These are phyloP conservation scores for Chrysaora quinquecirrha DNA, from an alignment of 30 jellyfish, hydroid and myxozoan species.

Conservation along the genomic window DNA sequence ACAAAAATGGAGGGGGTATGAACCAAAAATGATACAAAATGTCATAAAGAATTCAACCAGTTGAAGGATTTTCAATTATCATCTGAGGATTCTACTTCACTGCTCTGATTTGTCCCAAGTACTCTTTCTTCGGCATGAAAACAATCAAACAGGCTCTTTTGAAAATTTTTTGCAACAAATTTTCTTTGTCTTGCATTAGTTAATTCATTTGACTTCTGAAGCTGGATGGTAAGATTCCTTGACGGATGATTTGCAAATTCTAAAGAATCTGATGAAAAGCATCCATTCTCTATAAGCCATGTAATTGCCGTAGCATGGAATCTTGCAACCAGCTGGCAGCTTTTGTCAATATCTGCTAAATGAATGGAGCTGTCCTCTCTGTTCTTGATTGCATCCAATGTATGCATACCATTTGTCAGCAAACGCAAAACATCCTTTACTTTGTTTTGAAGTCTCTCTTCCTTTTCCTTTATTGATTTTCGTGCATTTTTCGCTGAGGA, in stretches of 20 bases:
- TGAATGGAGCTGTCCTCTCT: conserved; percentile 52
- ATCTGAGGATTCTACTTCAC: conserved; percentile 44
- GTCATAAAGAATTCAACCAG: conserved; percentile 14
- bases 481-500: conserved; percentile 36
- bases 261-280: conserved; percentile 24
- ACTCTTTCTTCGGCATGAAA: conserved; percentile 25
- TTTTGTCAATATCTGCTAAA: conserved; percentile 52
- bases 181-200: conserved; percentile 37
- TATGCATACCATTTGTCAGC: conserved; percentile 33
- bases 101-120: conserved; percentile 7
- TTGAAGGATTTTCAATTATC: conserved; percentile 16
- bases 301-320: conserved; percentile 12
- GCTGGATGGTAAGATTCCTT: conserved; percentile 37
- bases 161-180: conserved; percentile 28
- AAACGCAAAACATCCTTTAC: conserved; percentile 45
- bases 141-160: conserved; percentile 31
- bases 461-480: conserved; percentile 46
- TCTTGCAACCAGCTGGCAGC: conserved; percentile 71
- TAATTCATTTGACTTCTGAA: conserved; percentile 25
- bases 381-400: conserved; percentile 48
- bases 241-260: conserved; percentile 46
- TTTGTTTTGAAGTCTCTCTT: conserved; percentile 51
- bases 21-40: conserved; percentile 18
- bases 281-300: conserved; percentile 31
- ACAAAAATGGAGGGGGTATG: conserved; percentile 49